Conservation (phyloP, 2,113 vertebrate species). For the Apteryx mantelli region DNA sequence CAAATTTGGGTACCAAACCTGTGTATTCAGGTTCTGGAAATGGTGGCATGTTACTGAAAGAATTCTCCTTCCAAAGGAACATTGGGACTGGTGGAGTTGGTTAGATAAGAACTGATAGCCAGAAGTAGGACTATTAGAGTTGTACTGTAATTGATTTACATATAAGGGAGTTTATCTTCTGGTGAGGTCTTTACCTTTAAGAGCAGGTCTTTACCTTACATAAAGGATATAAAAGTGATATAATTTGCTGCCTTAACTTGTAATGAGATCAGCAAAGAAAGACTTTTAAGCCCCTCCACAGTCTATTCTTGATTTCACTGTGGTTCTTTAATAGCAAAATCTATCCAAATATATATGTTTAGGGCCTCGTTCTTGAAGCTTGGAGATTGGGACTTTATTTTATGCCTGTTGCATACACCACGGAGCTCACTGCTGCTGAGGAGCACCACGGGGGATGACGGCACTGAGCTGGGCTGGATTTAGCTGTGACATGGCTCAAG, state of each 20-base stretch:
- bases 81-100: not conserved
- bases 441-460: not conserved
- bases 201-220: not conserved
- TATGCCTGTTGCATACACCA: not conserved
- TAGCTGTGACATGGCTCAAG: not conserved
- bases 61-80: not conserved
- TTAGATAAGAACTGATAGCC: not conserved
- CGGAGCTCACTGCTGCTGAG: not conserved
- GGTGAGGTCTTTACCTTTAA: slow-evolving; percentile 28
- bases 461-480: not conserved
- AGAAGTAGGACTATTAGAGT: not conserved
- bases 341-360: not conserved
- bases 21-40: not conserved
- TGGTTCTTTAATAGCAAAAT: not conserved
- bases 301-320: not conserved
- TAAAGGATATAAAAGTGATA: not conserved
- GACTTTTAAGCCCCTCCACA: not conserved
- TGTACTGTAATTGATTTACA: slow-evolving; percentile 16
- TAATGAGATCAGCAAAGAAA: slow-evolving; percentile 1
- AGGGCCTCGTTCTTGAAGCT: no score
- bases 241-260: slow-evolving; percentile 16
- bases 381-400: not conserved
- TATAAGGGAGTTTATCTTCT: not conserved
- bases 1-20: not conserved
- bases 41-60: not conserved